Evolutionary conservation across 2,113 vertebrate genomes (phyloP).

Genomic region (Gambusia affinis): DNA sequence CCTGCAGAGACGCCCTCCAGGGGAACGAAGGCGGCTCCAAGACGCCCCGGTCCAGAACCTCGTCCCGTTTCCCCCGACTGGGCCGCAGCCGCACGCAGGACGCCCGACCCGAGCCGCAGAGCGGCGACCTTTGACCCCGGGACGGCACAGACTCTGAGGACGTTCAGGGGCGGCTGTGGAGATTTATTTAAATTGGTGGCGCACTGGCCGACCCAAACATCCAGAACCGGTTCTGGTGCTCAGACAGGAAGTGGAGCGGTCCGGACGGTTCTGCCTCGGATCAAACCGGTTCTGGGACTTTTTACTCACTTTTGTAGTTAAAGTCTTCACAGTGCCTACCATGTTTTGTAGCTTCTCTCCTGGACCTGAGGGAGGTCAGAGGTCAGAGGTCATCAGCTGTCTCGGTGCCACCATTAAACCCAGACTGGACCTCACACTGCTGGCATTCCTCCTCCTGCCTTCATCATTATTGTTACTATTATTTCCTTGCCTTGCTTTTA

Average conservation of each 20-base stretch:
- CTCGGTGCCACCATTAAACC: slow-evolving; percentile 58
- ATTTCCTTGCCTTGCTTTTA: slow-evolving; percentile 12
- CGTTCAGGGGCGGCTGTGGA: background rate
- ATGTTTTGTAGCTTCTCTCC: slow-evolving; percentile 67
- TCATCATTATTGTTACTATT: background rate
- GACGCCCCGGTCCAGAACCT: slow-evolving; percentile 81
- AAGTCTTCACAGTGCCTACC: slow-evolving; percentile 74
- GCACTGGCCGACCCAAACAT: slow-evolving; percentile 39
- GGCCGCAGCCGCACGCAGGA: slow-evolving; percentile 86
- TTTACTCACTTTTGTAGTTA: slow-evolving; percentile 58
- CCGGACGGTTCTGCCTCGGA: slow-evolving; percentile 30
- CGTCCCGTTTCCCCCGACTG: slow-evolving; percentile 88
- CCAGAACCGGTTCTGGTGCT: slow-evolving; percentile 58
- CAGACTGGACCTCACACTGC: slow-evolving; percentile 31
- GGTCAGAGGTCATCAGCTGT: slow-evolving; percentile 15
- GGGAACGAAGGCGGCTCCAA: slow-evolving; percentile 82
- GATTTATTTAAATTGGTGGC: slow-evolving; percentile 35
- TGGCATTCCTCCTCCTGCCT: slow-evolving; percentile 41
- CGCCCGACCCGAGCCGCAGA: slow-evolving; percentile 91
- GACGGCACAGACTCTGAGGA: slow-evolving; percentile 17
- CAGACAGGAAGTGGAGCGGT: slow-evolving; percentile 32
- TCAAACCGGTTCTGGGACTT: slow-evolving; percentile 26
- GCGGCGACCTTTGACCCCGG: slow-evolving; percentile 88
- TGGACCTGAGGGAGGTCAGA: background rate
- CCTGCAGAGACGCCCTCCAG: slow-evolving; percentile 85